A percentile compares a stretch with the other conserved stretches of the same genome.
These are phyloP conservation scores for Brachyopa scutellaris DNA, from an alignment of 2,888 invertebrate genomes.

Conservation along the genomic window DNA sequence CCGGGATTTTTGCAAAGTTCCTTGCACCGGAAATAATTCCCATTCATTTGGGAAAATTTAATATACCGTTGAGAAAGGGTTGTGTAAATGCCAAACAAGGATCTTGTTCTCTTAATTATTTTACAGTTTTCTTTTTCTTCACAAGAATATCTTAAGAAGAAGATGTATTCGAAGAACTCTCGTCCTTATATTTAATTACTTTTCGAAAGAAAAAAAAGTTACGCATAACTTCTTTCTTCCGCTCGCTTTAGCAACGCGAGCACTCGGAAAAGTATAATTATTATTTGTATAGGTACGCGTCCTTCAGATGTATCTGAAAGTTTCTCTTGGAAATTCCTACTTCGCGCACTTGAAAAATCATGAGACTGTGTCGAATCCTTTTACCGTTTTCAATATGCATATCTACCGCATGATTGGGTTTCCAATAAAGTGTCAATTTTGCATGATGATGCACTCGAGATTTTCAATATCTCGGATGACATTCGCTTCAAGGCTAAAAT, in stretches of 20 bases:
- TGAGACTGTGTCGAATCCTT: not conserved
- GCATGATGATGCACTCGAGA: constrained; percentile 65
- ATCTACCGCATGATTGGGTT: constrained; percentile 59
- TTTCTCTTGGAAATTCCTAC: constrained; percentile 7
- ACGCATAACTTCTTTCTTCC: constrained; percentile 31
- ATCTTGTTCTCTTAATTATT: constrained; percentile 65
- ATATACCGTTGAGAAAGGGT: constrained; percentile 53
- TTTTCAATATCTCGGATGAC: constrained; percentile 2
- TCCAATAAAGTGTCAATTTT: constrained; percentile 71
- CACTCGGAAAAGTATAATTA: constrained; percentile 32
- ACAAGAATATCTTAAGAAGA: constrained; percentile 13
- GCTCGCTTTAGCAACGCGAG: constrained; percentile 19
- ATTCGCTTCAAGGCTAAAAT: not conserved
- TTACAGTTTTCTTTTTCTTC: constrained; percentile 6
- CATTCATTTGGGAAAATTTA: constrained; percentile 65
- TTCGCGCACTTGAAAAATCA: constrained; percentile 5
- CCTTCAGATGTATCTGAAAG: constrained; percentile 44
- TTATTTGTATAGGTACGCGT: constrained; percentile 12
- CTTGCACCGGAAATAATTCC: constrained; percentile 72
- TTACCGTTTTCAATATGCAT: constrained; percentile 58
- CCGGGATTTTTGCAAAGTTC: constrained; percentile 69
- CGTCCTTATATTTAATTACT: constrained; percentile 51
- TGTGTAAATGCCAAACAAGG: constrained; percentile 61
- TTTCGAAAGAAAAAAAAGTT: constrained; percentile 46
- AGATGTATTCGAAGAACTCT: not conserved